A percentile compares a stretch with the other conserved stretches of the same genome.
phyloP scores from a whole-genome alignment of 2,888 invertebrate genomes.

The Andrena camellia region DNA sequence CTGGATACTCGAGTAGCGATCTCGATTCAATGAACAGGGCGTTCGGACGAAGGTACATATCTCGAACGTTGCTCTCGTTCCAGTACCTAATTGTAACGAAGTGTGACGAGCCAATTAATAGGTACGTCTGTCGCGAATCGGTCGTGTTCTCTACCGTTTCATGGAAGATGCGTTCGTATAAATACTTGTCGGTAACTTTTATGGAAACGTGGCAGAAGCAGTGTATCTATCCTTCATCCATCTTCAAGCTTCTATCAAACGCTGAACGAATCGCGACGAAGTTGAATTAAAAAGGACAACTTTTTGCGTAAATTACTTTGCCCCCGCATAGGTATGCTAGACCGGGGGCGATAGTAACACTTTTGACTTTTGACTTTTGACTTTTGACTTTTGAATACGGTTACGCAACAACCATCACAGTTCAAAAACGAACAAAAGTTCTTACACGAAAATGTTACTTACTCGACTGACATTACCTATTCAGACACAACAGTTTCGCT shows the following conservation, averaged over 20 bases:
- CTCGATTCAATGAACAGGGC: too few relatives aligned
- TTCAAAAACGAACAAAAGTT: too few relatives aligned
- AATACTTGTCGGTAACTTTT: slow-evolving; percentile 5
- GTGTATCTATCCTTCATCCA: neutral
- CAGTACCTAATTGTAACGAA: slow-evolving; percentile 20
- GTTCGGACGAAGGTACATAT: too few relatives aligned
- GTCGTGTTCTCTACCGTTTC: neutral
- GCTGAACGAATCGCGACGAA: neutral
- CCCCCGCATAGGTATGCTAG: neutral
- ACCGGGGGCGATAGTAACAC: too few relatives aligned
- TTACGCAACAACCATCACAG: too few relatives aligned
- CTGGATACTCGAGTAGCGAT: too few relatives aligned
- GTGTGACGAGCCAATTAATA: slow-evolving; percentile 43
- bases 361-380: too few relatives aligned
- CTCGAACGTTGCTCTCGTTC: slow-evolving; percentile 15
- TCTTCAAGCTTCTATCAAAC: too few relatives aligned
- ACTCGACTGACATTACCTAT: too few relatives aligned
- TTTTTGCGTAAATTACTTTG: neutral
- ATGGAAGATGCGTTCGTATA: neutral
- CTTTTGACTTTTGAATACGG: too few relatives aligned
- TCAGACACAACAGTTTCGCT: too few relatives aligned
- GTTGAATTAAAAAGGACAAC: neutral
- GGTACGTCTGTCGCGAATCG: neutral
- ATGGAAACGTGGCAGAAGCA: neutral
- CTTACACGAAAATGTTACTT: too few relatives aligned